Evolutionary conservation across 2,113 vertebrate genomes (phyloP), one percentile per base, ranked within the genome.

Genomic region (Alosa alosa): DNA sequence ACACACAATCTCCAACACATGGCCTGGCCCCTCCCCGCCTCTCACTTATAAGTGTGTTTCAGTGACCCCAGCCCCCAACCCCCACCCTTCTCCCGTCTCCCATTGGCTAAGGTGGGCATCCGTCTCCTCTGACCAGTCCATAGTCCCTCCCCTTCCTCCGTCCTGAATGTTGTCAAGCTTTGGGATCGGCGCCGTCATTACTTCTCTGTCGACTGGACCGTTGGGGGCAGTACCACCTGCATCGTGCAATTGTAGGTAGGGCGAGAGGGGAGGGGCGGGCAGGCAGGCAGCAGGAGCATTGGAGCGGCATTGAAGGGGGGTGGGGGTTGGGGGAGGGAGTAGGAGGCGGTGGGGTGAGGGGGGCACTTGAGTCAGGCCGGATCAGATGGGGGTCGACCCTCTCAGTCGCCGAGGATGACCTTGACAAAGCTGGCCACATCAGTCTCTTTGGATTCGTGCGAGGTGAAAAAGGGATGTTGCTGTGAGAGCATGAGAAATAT

Each of bases 381-480:
- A 64, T 25, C 60, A 25, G 22, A n/a, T 1, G n/a, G 6, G 68
- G 31, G 68, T 31, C 2, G 68, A 25, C 2, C 68, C 31, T 94
- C 92, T 97, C 96, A 98, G 94, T 97, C 97, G 91, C 96, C 97
- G 91, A 99, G 92, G 95, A 98, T 97, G 91, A 95, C 93, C 91
- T 97, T 98, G 92, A 99, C 98, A 93, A 99, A 99, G 94, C 96
- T 97, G 82, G 97, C 97, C 95, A 99, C 97, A 84, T 99, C 98
- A 86, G 97, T 99, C 85, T 96, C 97, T 97, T 98, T 98, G 96
- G 97, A 96, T 95, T 98, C 97, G 4, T 99, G 97, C 92, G 94
- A 92, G 86, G 95, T 96, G 95, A 99, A 98, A 96, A 99, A 99
- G 87, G 92, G 96, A 94, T 98, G 98, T 97, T 97, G 96, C 98